Evolutionary conservation across 2,888 invertebrate species (phyloP).

Genomic region (Watsonalla cultraria): DNA sequence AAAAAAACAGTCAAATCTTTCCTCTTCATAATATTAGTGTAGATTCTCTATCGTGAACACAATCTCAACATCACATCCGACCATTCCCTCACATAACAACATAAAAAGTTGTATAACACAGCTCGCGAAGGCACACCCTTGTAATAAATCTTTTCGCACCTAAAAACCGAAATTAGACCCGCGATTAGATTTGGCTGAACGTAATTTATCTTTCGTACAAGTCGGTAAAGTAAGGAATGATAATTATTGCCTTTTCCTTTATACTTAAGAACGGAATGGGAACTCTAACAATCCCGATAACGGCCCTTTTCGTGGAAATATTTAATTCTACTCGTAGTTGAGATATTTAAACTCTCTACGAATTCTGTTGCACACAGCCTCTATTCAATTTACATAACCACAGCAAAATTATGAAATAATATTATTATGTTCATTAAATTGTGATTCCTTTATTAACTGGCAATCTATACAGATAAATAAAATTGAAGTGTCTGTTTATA

Average conservation of each 20-base stretch:
- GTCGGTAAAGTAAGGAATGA: conserved; percentile 31
- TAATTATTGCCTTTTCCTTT: conserved; percentile 19
- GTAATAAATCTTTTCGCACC: conserved; percentile 45
- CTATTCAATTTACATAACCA: too few relatives aligned
- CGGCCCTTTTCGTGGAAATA: not conserved
- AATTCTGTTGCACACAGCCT: too few relatives aligned
- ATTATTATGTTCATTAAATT: too few relatives aligned
- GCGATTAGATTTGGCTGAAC: conserved; percentile 44
- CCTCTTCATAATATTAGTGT: too few relatives aligned
- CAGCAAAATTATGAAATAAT: too few relatives aligned
- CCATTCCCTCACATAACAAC: not conserved
- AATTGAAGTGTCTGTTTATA: too few relatives aligned
- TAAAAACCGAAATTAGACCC: conserved; percentile 49
- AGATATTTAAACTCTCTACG: too few relatives aligned
- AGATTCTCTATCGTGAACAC: not conserved
- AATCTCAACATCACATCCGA: not conserved
- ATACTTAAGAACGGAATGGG: conserved; percentile 1
- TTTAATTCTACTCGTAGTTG: not conserved
- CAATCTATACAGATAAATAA: too few relatives aligned
- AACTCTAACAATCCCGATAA: not conserved
- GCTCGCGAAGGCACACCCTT: conserved; percentile 19
- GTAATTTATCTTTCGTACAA: conserved; percentile 43
- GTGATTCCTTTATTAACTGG: too few relatives aligned
- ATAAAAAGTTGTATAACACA: not conserved
- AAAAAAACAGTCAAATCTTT: too few relatives aligned